Conservation (phyloP, 2,888 invertebrate genomes). For the Apamea anceps region DNA sequence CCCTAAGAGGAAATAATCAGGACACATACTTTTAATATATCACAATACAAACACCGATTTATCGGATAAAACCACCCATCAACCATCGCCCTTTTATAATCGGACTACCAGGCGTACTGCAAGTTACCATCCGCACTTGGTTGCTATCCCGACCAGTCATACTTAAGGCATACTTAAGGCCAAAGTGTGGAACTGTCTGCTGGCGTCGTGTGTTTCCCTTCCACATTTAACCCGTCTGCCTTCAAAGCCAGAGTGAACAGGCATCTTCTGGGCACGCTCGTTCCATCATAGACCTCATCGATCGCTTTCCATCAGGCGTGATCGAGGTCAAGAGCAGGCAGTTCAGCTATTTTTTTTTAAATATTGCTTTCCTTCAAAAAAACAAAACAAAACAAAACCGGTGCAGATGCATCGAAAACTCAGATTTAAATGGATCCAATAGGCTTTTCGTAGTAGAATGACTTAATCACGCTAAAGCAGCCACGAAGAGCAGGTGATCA, state of each 20-base stretch:
- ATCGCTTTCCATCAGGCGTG: not conserved
- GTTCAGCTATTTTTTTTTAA: not conserved
- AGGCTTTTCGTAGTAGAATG: not conserved
- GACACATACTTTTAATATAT: not conserved
- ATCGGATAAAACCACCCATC: not conserved
- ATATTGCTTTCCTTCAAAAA: not conserved
- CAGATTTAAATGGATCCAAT: not conserved
- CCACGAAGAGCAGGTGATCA: constrained; percentile 1
- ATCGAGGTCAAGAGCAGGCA: not conserved
- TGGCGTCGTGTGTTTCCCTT: not conserved
- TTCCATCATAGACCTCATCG: not conserved
- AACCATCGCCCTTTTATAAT: not conserved
- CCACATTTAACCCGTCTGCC: not conserved
- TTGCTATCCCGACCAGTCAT: no score
- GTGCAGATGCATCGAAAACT: not conserved
- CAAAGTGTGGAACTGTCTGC: not conserved
- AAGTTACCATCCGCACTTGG: not conserved
- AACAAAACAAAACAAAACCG: not conserved
- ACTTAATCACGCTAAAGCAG: constrained; percentile 16
- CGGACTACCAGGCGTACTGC: not conserved
- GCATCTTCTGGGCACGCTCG: not conserved
- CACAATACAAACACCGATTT: not conserved
- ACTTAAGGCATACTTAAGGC: no score
- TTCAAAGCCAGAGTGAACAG: not conserved
- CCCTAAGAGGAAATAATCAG: not conserved